Base-by-base conservation (phyloP, 92 coral and sea anemone species). In the Galaxea fascicularis region DNA sequence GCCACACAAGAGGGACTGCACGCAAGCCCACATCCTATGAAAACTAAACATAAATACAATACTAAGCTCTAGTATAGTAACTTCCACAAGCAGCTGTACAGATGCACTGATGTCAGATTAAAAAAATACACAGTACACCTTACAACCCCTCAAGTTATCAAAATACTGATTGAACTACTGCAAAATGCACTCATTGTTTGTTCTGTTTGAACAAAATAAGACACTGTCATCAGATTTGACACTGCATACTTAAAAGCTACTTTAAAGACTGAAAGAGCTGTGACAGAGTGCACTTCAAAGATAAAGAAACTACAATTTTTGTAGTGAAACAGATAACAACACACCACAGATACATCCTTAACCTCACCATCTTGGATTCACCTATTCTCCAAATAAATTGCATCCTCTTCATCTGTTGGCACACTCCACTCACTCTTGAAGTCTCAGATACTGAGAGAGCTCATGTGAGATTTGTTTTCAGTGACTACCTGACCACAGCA, bases 401-500 rank as follows among this genome's bases (percentile, higher is more conserved):
- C 80, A 57, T 57, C 53, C 80, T 12, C 41, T 45, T 53, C 65
- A 52, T 31, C 6, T 45, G 58, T 25, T 8, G 30, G 15, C 16
- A 27, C 5, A 46, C 16, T 22, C 53, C 25, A 22, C 14, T 54
- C 65, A 26, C n/a, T 21, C 35, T 57, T 15, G 18, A 35, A 31
- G 64, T 10, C 80, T 76, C 80, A 35, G 35, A 58, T 8, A 59
- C n/a, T 18, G 35, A 56, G 68, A 76, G 30, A 22, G 17, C 52
- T 58, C 22, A 20, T 35, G 24, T 29, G 31, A 17, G 41, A 21
- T 21, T 35, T 51, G 56, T 58, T 59, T 1, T 35, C 54, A 39
- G 31, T 10, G 15, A 12, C 17, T 30, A 76, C 46, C 65, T 79
- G 84, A 66, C 84, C 52, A 30, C 52, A 1, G 53, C 69, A 39